Percentiles rank a stretch among this genome's conserved stretches.
These are phyloP conservation scores for Cetonia aurata DNA, from an alignment of 2,888 invertebrate species.

Conservation along the genomic window DNA sequence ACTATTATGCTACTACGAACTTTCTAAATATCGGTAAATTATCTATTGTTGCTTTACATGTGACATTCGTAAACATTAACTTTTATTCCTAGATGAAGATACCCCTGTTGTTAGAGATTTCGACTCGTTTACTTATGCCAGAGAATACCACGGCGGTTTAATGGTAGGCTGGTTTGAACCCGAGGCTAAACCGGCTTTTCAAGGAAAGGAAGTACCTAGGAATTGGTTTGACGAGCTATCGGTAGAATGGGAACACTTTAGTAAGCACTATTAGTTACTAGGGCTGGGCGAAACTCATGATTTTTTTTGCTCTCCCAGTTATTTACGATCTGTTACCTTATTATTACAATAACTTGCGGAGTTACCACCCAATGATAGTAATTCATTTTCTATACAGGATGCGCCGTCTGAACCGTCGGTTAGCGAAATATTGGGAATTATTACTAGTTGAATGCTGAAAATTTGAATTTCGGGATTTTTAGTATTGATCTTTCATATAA, in stretches of 20 bases:
- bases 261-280: conserved; percentile 68
- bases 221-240: conserved; percentile 70
- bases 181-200: conserved; percentile 75
- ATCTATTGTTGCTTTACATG: neutral
- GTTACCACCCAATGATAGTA: too few relatives aligned
- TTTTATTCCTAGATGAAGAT: conserved; percentile 56
- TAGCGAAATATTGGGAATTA: too few relatives aligned
- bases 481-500: too few relatives aligned
- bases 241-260: conserved; percentile 74
- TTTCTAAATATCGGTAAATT: conserved; percentile 57
- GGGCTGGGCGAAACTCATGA: too few relatives aligned
- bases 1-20: conserved; percentile 75
- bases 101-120: conserved; percentile 74
- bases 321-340: too few relatives aligned
- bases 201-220: conserved; percentile 65
- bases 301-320: too few relatives aligned
- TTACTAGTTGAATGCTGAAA: too few relatives aligned
- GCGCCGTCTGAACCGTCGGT: too few relatives aligned
- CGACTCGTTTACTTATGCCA: conserved; percentile 74
- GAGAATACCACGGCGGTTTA: conserved; percentile 72
- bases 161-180: conserved; percentile 78
- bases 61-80: neutral
- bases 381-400: too few relatives aligned
- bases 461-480: too few relatives aligned
- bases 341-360: too few relatives aligned